Conservation (phyloP, 1,140 invertebrate species). For the Eubasilissa regina region DNA sequence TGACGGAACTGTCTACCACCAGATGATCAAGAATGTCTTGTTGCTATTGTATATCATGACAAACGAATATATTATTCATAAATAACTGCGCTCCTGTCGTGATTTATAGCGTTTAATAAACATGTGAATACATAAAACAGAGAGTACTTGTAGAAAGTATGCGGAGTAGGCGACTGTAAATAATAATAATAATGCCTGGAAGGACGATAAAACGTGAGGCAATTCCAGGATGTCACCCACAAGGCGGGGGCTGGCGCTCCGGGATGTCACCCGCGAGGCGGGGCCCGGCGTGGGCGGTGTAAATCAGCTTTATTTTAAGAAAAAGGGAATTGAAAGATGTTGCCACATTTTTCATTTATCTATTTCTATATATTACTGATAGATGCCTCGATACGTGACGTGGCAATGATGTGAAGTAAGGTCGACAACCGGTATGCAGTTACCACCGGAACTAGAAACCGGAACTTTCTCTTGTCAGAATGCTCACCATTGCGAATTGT, state of each 20-base stretch:
- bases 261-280: neutral
- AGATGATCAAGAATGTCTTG: no score
- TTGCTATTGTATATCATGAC: neutral
- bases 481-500: no score
- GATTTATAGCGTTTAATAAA: constrained; percentile 26
- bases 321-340: constrained; percentile 6
- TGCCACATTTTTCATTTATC: neutral
- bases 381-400: no score
- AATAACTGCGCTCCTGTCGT: constrained; percentile 19
- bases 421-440: no score
- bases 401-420: no score
- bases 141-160: neutral
- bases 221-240: constrained; percentile 28
- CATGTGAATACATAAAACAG: constrained; percentile 24
- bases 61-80: constrained; percentile 27
- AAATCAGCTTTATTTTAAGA: constrained; percentile 18
- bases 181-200: constrained; percentile 32
- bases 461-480: no score
- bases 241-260: neutral
- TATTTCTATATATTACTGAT: neutral
- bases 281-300: neutral
- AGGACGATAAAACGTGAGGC: constrained; percentile 38
- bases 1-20: no score
- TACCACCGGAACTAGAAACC: no score
- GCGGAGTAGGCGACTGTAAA: constrained; percentile 22